Evolutionary conservation across 2,888 invertebrate species (phyloP).

Genomic region (Nemurella pictetii): DNA sequence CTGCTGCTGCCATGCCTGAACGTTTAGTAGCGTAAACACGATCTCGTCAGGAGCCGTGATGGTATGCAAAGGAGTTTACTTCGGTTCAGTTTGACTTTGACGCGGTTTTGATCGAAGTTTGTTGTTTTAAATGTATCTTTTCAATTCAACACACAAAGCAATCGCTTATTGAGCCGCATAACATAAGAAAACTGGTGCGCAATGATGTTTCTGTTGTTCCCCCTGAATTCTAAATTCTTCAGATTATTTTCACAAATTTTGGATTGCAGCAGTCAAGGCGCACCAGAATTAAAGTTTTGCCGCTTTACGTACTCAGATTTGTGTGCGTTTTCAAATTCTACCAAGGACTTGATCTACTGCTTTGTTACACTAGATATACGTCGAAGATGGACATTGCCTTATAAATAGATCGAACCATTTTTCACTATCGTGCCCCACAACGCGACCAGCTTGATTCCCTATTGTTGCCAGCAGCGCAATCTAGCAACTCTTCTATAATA

Average conservation of each 20-base stretch:
- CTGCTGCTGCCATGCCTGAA: neutral
- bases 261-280: too few relatives aligned
- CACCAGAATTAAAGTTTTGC: too few relatives aligned
- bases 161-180: too few relatives aligned
- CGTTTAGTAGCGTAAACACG: neutral
- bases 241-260: too few relatives aligned
- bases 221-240: too few relatives aligned
- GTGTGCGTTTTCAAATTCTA: neutral
- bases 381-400: neutral
- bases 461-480: neutral
- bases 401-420: neutral
- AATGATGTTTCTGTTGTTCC: too few relatives aligned
- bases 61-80: slow-evolving; percentile 3
- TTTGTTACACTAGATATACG: neutral
- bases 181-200: too few relatives aligned
- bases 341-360: neutral
- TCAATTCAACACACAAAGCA: too few relatives aligned
- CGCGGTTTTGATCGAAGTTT: too few relatives aligned
- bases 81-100: neutral
- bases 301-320: too few relatives aligned
- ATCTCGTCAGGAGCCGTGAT: neutral
- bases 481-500: neutral
- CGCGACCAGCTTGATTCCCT: neutral
- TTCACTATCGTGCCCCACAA: neutral
- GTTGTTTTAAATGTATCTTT: too few relatives aligned